Conservation (phyloP, 2,113 vertebrate genomes). For the Synodontis membranacea region DNA sequence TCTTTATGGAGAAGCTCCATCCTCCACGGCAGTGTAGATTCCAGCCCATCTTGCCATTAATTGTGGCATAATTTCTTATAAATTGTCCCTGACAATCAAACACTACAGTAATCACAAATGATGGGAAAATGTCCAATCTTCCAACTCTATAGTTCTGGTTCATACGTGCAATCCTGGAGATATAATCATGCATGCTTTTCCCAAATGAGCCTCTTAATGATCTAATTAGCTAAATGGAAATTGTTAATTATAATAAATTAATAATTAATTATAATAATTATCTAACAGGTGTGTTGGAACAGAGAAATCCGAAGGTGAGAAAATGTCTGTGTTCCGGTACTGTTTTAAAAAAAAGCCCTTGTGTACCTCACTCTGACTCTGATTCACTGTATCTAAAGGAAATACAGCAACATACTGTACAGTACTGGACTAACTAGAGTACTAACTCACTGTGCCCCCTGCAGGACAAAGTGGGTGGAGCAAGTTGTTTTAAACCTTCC, state of each 20-base stretch:
- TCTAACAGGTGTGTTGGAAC: neutral
- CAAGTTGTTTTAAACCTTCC: conserved; percentile 77
- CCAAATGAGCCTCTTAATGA: neutral
- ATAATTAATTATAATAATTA: too few species aligned
- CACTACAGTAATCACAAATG: too few species aligned
- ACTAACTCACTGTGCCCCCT: conserved; percentile 20
- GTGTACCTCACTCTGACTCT: too few species aligned
- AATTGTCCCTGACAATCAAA: too few species aligned
- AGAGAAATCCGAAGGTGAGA: neutral
- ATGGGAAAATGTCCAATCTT: neutral
- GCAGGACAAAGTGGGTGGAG: conserved; percentile 80
- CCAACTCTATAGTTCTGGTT: neutral
- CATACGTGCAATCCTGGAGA: neutral
- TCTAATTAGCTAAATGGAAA: neutral
- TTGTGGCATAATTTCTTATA: neutral
- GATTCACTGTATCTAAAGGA: too few species aligned
- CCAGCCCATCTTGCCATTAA: neutral
- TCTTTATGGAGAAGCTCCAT: neutral
- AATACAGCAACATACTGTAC: neutral
- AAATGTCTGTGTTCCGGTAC: neutral
- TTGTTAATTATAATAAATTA: too few species aligned
- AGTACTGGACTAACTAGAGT: too few species aligned
- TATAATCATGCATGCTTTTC: neutral
- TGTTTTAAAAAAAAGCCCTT: neutral
- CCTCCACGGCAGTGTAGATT: neutral